Percentiles rank a stretch among this genome's conserved stretches.
phyloP scores from a whole-genome alignment of 2,113 vertebrate genomes.

The Diglossa brunneiventris region DNA sequence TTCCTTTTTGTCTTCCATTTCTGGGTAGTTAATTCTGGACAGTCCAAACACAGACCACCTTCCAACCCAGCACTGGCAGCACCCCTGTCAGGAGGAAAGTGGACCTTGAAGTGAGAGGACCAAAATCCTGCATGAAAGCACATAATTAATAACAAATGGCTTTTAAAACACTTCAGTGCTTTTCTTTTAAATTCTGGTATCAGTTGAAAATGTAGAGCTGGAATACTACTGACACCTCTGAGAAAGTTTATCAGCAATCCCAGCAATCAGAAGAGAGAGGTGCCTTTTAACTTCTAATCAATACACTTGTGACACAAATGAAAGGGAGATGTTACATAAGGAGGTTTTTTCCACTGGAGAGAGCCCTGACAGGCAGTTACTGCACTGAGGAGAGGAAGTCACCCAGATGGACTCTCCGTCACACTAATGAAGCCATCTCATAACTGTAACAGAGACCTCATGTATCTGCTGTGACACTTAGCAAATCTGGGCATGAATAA shows the following conservation, averaged over 20 bases:
- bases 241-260: background rate
- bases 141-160: background rate
- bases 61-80: background rate
- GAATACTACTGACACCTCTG: background rate
- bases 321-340: conserved; percentile 11
- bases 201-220: background rate
- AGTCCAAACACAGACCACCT: background rate
- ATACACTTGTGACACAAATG: conserved; percentile 16
- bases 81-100: background rate
- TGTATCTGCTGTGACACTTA: conserved; percentile 70
- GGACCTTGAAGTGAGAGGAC: background rate
- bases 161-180: background rate
- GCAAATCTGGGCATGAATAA: conserved; percentile 73
- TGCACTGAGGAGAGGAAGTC: conserved; percentile 16
- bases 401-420: conserved; percentile 30
- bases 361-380: conserved; percentile 28
- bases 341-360: conserved; percentile 19
- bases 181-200: background rate
- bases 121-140: background rate
- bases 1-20: background rate
- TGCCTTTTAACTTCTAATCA: conserved; percentile 16
- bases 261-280: background rate
- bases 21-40: background rate
- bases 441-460: conserved; percentile 66
- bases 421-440: conserved; percentile 67